Conservation (phyloP, 2,113 vertebrate species). For the Brachionichthys hirsutus region DNA sequence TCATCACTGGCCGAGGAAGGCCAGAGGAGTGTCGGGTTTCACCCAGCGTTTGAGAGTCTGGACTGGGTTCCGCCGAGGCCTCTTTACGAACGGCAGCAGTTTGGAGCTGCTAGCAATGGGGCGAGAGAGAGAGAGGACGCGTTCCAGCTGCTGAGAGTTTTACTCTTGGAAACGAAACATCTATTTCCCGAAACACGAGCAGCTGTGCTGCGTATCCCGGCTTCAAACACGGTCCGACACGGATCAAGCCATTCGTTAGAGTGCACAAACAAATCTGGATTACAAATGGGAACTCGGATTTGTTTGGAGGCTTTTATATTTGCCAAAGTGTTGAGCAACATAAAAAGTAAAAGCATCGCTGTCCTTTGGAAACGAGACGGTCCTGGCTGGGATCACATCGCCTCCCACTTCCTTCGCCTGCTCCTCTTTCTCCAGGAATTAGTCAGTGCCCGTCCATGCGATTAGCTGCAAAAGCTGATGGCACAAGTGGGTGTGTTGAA, state of each 20-base stretch:
- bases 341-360: no score
- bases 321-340: no score
- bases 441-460: no score
- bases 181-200: neutral
- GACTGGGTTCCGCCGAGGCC: constrained; percentile 2
- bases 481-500: constrained; percentile 13
- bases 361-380: no score
- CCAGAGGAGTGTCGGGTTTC: constrained; percentile 51
- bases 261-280: neutral
- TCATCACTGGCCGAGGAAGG: constrained; percentile 50
- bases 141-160: neutral
- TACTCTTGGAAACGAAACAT: neutral
- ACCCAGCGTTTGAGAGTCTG: constrained; percentile 5
- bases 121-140: neutral
- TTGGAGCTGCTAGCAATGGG: neutral
- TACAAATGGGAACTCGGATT: neutral
- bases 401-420: no score
- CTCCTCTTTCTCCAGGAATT: no score
- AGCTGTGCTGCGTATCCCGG: neutral
- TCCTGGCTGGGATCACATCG: no score
- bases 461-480: neutral
- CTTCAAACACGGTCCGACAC: neutral
- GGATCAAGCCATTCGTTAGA: neutral
- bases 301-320: no score
- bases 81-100: neutral